Conservation (phyloP, 2,113 vertebrate genomes). For the Lathamus discolor region DNA sequence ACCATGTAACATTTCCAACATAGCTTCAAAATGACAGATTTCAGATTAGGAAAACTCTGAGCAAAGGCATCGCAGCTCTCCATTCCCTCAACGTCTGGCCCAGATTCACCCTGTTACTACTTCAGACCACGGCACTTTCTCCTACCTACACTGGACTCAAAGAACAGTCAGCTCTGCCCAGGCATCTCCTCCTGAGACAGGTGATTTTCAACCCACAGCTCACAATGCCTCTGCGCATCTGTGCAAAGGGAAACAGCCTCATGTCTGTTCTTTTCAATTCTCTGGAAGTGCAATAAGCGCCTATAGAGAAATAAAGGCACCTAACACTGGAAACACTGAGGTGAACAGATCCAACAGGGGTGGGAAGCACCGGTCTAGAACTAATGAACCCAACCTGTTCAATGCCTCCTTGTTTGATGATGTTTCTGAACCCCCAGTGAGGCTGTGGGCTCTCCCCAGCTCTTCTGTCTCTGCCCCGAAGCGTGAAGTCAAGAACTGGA, state of each 20-base stretch:
- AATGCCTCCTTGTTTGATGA: background rate
- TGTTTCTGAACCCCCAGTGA: background rate
- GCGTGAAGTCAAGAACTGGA: no score
- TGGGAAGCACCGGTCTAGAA: background rate
- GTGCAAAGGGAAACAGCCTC: background rate
- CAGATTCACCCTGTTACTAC: background rate
- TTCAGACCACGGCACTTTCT: background rate
- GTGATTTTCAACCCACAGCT: background rate
- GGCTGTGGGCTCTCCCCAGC: background rate
- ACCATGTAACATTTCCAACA: fast-evolving
- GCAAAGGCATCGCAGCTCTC: background rate
- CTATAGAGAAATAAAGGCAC: background rate
- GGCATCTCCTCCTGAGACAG: background rate
- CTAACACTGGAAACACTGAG: fast-evolving
- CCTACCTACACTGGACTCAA: background rate
- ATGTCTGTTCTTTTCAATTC: background rate
- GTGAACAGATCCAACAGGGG: fast-evolving
- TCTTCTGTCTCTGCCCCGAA: background rate
- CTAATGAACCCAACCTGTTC: background rate
- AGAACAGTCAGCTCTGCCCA: background rate
- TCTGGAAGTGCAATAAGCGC: background rate
- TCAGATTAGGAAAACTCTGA: background rate
- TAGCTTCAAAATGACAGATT: background rate
- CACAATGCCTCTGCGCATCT: background rate
- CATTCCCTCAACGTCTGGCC: background rate